A percentile compares a stretch with the other conserved stretches of the same genome.
Conservation (phyloP, 1,140 invertebrate species). For the Zophobas morio region DNA sequence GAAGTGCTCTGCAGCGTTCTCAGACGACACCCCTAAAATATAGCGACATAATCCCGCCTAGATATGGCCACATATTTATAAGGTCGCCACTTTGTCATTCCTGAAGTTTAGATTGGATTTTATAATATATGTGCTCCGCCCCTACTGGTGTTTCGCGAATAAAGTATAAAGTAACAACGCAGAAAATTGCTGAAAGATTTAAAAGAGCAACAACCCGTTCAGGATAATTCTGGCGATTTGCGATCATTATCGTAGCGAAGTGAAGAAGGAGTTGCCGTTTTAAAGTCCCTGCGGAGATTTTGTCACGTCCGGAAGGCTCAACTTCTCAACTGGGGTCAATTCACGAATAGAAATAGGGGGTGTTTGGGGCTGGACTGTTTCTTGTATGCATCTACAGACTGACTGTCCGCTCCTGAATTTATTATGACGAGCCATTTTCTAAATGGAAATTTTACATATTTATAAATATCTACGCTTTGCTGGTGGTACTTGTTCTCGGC, state of each 20-base stretch:
- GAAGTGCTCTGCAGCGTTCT: slow-evolving; percentile 44
- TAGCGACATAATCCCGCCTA: slow-evolving; percentile 65
- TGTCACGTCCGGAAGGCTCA: slow-evolving; percentile 66
- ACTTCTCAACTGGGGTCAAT: slow-evolving; percentile 61
- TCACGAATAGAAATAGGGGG: slow-evolving; percentile 47
- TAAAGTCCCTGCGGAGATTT: slow-evolving; percentile 67
- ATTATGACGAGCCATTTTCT: slow-evolving; percentile 65
- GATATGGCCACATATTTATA: slow-evolving; percentile 68
- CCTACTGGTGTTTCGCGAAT: slow-evolving; percentile 26
- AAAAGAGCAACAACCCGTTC: slow-evolving; percentile 26
- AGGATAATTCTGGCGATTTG: slow-evolving; percentile 25
- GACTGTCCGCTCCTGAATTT: slow-evolving; percentile 65
- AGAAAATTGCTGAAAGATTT: slow-evolving; percentile 43
- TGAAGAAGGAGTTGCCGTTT: slow-evolving; percentile 46
- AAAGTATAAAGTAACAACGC: slow-evolving; percentile 42
- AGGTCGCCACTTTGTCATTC: slow-evolving; percentile 67
- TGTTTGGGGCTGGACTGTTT: slow-evolving; percentile 40
- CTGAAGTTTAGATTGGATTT: slow-evolving; percentile 63
- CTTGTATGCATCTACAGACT: slow-evolving; percentile 59
- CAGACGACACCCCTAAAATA: slow-evolving; percentile 63
- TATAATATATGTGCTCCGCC: slow-evolving; percentile 53
- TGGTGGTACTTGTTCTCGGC: slow-evolving; percentile 36
- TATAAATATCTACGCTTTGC: slow-evolving; percentile 62
- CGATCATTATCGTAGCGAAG: slow-evolving; percentile 12
- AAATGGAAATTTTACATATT: slow-evolving; percentile 68